Evolutionary conservation across 2,888 invertebrate genomes (phyloP).

Genomic region (Drosophila histrio): DNA sequence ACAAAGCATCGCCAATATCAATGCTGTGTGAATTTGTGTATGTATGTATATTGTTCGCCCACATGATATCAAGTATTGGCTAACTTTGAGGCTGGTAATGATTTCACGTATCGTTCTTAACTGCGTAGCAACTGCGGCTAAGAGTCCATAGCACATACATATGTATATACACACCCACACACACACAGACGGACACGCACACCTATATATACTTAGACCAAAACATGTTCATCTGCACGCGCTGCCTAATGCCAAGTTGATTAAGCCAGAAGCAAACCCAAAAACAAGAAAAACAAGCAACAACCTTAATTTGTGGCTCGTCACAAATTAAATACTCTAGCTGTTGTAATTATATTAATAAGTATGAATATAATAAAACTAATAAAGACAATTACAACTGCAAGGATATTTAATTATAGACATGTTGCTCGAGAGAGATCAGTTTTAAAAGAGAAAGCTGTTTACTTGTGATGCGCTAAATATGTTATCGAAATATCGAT

Average conservation of each 20-base stretch:
- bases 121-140: constrained; percentile 28
- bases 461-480: too few relatives aligned
- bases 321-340: constrained; percentile 1
- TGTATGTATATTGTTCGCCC: constrained; percentile 6
- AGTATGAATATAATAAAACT: background rate
- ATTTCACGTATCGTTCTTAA: constrained; percentile 46
- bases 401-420: too few relatives aligned
- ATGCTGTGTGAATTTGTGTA: background rate
- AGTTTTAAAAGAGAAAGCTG: too few relatives aligned
- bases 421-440: too few relatives aligned
- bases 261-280: constrained; percentile 32
- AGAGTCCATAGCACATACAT: background rate
- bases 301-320: background rate
- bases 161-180: background rate
- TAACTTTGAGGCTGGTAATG: constrained; percentile 45
- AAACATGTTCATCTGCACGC: constrained; percentile 29
- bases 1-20: constrained; percentile 3
- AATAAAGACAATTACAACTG: too few relatives aligned
- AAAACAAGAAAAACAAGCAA: constrained; percentile 4
- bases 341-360: background rate
- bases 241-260: constrained; percentile 51
- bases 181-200: background rate
- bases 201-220: background rate
- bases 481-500: too few relatives aligned
- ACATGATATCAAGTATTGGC: constrained; percentile 18